A percentile compares a stretch with the other conserved stretches of the same genome.
Evolutionary conservation across 2,888 invertebrate genomes (phyloP).

Genomic region (Drosophila pseudotalamancana): DNA sequence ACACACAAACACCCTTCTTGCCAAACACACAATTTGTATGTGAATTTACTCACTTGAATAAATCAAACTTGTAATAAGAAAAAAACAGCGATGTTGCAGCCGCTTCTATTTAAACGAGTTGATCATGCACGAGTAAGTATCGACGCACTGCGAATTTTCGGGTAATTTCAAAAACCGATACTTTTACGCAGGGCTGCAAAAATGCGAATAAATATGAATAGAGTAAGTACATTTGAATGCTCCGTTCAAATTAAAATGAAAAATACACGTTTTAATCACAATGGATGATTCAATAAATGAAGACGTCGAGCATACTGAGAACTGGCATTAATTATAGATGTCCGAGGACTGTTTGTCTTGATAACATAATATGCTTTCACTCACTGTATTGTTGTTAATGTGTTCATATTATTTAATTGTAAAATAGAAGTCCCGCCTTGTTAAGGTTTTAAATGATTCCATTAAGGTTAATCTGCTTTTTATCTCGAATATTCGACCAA

Average conservation of each 20-base stretch:
- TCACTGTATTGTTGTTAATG: not conserved
- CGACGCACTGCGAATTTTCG: conserved; percentile 39
- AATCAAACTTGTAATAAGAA: conserved; percentile 1
- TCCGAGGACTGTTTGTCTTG: conserved; percentile 9
- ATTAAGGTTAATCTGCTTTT: no score
- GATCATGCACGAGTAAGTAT: conserved; percentile 24
- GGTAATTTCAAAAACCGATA: conserved; percentile 43
- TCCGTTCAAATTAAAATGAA: no score
- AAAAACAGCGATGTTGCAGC: conserved; percentile 4
- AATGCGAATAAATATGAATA: not conserved
- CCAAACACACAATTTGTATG: not conserved
- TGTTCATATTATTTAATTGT: not conserved
- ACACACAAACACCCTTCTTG: not conserved
- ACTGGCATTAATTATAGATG: conserved; percentile 7
- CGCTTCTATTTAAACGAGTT: conserved; percentile 30
- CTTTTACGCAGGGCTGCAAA: conserved; percentile 4
- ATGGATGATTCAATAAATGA: conserved; percentile 26
- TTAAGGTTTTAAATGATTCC: no score
- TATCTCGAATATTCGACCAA: no score
- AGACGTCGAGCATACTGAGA: conserved; percentile 14
- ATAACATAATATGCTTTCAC: not conserved
- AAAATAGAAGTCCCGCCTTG: not conserved
- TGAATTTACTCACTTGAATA: conserved; percentile 27
- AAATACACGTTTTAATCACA: not conserved
- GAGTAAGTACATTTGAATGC: no score